phyloP scores from a whole-genome alignment of 2,888 invertebrate species.

The Xylocampa areola region DNA sequence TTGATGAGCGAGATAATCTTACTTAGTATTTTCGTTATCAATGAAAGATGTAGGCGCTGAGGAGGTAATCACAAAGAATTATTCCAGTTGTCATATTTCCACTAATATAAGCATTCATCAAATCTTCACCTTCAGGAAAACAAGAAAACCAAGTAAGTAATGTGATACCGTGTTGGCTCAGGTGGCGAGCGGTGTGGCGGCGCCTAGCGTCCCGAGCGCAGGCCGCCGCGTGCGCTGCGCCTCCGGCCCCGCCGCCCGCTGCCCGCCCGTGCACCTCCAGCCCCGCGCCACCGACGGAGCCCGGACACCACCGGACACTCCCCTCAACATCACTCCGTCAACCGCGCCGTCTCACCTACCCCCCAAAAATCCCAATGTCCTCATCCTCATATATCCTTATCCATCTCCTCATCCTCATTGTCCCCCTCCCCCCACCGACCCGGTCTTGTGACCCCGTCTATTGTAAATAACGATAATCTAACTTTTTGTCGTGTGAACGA shows the following conservation, averaged over 20 bases:
- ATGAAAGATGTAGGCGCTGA: too few relatives aligned
- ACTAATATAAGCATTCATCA: background rate
- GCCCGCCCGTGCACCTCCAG: constrained; percentile 57
- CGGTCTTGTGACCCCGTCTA: constrained; percentile 76
- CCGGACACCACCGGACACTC: constrained; percentile 61
- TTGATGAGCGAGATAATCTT: too few relatives aligned
- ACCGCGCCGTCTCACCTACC: constrained; percentile 76
- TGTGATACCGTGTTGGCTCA: constrained; percentile 49
- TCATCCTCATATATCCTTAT: constrained; percentile 57
- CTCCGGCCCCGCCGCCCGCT: constrained; percentile 58
- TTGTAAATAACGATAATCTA: constrained; percentile 89
- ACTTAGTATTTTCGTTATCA: too few relatives aligned
- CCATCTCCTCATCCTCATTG: constrained; percentile 54
- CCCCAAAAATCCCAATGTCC: constrained; percentile 52
- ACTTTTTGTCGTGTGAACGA: constrained; percentile 89
- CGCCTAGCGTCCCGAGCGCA: constrained; percentile 70
- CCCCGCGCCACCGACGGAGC: constrained; percentile 60
- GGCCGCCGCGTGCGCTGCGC: constrained; percentile 61
- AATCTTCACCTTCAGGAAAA: background rate
- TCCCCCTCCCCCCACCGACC: constrained; percentile 61
- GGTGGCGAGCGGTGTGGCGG: constrained; percentile 89
- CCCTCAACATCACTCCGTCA: constrained; percentile 75
- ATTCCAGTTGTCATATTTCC: background rate
- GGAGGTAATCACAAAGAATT: too few relatives aligned
- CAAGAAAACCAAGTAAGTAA: background rate